Conservation (phyloP, 2,888 invertebrate species). For the Syritta pipiens region DNA sequence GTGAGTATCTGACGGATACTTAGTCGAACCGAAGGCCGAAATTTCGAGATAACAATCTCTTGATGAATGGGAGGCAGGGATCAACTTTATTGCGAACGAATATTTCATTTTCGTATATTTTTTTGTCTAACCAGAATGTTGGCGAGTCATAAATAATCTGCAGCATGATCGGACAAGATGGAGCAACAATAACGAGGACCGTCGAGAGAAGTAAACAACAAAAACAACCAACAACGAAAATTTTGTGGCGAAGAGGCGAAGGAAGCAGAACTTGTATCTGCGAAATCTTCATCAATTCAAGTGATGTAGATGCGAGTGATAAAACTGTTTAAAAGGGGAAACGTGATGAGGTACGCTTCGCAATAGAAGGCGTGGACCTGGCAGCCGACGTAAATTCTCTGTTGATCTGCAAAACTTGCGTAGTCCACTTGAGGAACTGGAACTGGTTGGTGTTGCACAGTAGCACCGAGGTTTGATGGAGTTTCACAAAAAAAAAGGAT, state of each 20-base stretch:
- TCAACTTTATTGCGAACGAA: conserved; percentile 43
- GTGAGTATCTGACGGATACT: background rate
- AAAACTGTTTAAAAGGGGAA: conserved; percentile 41
- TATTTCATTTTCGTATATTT: conserved; percentile 58
- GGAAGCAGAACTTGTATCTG: conserved; percentile 39
- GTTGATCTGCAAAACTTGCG: background rate
- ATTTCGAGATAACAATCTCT: conserved; percentile 56
- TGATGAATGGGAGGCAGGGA: conserved; percentile 62
- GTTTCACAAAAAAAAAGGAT: no score
- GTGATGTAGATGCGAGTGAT: conserved; percentile 60
- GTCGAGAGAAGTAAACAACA: background rate
- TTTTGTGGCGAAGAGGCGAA: background rate
- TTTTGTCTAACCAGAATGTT: conserved; percentile 62
- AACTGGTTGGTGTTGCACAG: background rate
- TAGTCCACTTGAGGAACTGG: background rate
- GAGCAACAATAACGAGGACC: conserved; percentile 36
- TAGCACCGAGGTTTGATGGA: background rate
- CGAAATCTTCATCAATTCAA: conserved; percentile 48
- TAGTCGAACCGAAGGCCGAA: conserved; percentile 31
- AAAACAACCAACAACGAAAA: background rate
- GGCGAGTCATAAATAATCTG: conserved; percentile 58
- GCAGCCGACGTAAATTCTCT: background rate
- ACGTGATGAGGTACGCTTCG: conserved; percentile 39
- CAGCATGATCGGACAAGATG: conserved; percentile 54
- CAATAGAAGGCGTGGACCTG: conserved; percentile 26